Evolutionary conservation across 1,140 invertebrate species (phyloP), one percentile per base, ranked within the genome.

Genomic region (Drosophila melanogaster): DNA sequence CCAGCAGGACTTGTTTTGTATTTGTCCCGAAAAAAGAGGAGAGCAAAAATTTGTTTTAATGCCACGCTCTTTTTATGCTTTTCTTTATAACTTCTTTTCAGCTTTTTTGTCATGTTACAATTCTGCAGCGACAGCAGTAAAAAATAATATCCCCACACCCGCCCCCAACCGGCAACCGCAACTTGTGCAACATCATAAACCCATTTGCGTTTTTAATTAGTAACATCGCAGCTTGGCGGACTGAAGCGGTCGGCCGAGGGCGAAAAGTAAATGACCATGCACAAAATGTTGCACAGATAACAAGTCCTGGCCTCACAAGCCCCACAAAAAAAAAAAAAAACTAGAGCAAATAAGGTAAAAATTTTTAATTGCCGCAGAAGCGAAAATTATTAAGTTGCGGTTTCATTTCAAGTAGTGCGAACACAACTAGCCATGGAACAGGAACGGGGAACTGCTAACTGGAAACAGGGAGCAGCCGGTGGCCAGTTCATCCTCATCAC

Each of bases 131-230:
- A 81, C 83, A 81, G 81, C 81, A 87, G 83, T 87, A 79, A 87
- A 87, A 77, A 86, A 75, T 75, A 66, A 46, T 66, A 12, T 26
- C 51, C 8, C 22, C 12, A 5, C 38, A 53, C 64, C 41, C 17
- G 8, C 43, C 57, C 59, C 43, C n/a, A 41, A 58, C 7, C 7
- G 67, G 66, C 77, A 65, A 83, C 83, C 83, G 66, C 83, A 87
- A 73, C 83, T 87, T 87, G 83, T 87, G 83, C 83, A 83, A 87
- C 83, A 87, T 87, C 83, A 87, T 87, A 87, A 87, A 87, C 83
- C 83, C 83, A 87, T 87, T 87, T 87, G 83, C 83, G 83, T 87
- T 87, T 87, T 87, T 87, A 87, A 87, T 87, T 87, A 87, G 83
- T 83, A 87, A 81, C 79, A 87, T 65, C 74, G 78, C 74, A 70